Evolutionary conservation across 2,113 vertebrate species (phyloP).

Genomic region (Eubucco bourcierii): DNA sequence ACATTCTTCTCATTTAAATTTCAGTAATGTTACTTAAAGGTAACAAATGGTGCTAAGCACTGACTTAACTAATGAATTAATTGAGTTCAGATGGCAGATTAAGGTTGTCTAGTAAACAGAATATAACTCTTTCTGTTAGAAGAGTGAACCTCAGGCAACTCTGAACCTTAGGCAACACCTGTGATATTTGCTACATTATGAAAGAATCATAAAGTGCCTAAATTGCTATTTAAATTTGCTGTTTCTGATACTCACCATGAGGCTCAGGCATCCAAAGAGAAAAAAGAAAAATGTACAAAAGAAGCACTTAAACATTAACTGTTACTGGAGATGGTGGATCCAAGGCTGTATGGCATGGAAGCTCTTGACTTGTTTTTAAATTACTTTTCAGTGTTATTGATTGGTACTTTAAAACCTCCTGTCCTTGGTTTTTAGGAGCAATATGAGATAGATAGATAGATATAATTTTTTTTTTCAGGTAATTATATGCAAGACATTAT

Average conservation of each 20-base stretch:
- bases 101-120: constrained; percentile 58
- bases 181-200: neutral
- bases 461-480: neutral
- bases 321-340: neutral
- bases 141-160: constrained; percentile 15
- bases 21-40: constrained; percentile 48
- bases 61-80: constrained; percentile 72
- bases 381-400: neutral
- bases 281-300: neutral
- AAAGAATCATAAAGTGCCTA: neutral
- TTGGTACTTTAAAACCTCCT: neutral
- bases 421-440: neutral
- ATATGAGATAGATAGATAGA: no score
- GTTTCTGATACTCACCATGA: neutral
- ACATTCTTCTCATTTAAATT: constrained; percentile 60
- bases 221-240: neutral
- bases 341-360: neutral
- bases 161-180: neutral
- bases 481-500: neutral
- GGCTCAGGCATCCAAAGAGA: neutral
- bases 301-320: neutral
- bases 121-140: constrained; percentile 33
- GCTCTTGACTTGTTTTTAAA: neutral
- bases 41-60: constrained; percentile 48
- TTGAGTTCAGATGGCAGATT: constrained; percentile 64